Conservation (phyloP, 2,113 vertebrate species). For the Passer domesticus region DNA sequence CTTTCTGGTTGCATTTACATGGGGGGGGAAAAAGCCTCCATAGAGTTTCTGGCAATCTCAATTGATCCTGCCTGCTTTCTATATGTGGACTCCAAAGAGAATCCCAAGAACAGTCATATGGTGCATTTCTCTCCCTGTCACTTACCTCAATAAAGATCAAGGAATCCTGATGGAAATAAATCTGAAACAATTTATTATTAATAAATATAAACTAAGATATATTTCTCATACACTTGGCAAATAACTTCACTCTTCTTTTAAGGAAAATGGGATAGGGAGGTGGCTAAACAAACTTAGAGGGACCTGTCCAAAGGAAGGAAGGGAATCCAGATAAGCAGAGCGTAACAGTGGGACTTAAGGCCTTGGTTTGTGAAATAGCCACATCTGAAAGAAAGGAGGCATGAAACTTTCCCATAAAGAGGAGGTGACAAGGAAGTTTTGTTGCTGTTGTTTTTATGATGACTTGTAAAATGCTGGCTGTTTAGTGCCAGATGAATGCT, state of each 20-base stretch:
- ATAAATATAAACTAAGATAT: not conserved
- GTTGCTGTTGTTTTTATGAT: not conserved
- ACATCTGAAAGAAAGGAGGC: not conserved
- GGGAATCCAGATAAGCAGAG: not conserved
- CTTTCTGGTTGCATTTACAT: not conserved
- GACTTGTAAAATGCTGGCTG: not conserved
- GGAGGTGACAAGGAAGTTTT: not conserved
- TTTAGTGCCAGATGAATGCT: not conserved
- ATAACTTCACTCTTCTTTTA: not conserved
- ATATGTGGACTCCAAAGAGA: not conserved
- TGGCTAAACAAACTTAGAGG: not conserved
- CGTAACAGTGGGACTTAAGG: not conserved
- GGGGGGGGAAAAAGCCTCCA: rapidly evolving
- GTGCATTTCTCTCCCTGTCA: not conserved
- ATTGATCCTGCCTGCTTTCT: not conserved
- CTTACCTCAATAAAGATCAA: not conserved
- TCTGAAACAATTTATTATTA: not conserved
- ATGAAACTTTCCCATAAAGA: not conserved
- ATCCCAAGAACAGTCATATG: not conserved
- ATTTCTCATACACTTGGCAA: rapidly evolving
- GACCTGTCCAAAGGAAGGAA: not conserved
- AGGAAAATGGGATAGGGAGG: not conserved
- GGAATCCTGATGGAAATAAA: not conserved
- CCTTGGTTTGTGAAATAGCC: not conserved
- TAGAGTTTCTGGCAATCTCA: not conserved